These are phyloP conservation scores for silkworm (Bombyx mori) DNA, from an alignment of 1,140 invertebrate species.

Conservation along the genomic window ASM3026992v2 NC_085127.1:7257001-7257500, in stretches of 20 bases:
- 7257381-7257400: too few relatives aligned
- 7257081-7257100: slow-evolving; percentile 9
- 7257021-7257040: slow-evolving; percentile 40
- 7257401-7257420: too few relatives aligned
- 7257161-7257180: slow-evolving; percentile 58
- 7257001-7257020: slow-evolving; percentile 41
- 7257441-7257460: too few relatives aligned
- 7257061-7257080: slow-evolving; percentile 11
- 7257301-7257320: slow-evolving; percentile 23
- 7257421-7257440: too few relatives aligned
- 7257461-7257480: too few relatives aligned
- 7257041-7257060: slow-evolving; percentile 28
- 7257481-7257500: too few relatives aligned
- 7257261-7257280: slow-evolving; percentile 48
- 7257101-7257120: slow-evolving; percentile 15
- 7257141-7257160: slow-evolving; percentile 55
- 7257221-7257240: slow-evolving; percentile 69
- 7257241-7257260: slow-evolving; percentile 61
- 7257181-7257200: slow-evolving; percentile 55
- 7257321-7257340: too few relatives aligned
- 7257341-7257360: too few relatives aligned
- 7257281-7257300: slow-evolving; percentile 23
- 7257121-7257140: slow-evolving; percentile 16
- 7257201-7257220: slow-evolving; percentile 59
- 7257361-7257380: too few relatives aligned